Percentiles rank a stretch among this genome's conserved stretches.
phyloP scores from a whole-genome alignment of 1,140 invertebrate genomes.

The Gryllus bimaculatus region DNA sequence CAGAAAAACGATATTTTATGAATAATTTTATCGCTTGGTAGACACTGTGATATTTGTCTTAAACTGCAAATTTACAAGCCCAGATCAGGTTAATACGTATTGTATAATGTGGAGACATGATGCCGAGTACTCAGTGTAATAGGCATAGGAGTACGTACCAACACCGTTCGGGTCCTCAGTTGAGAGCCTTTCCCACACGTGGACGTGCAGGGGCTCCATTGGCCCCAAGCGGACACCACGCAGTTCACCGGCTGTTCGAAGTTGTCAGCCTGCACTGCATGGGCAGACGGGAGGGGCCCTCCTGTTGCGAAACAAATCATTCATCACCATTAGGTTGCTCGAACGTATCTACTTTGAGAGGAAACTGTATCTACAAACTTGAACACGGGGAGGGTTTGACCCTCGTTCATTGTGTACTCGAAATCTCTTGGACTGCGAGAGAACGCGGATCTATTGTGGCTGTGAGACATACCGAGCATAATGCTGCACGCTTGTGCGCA shows the following conservation, averaged over 20 bases:
- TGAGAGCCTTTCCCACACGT: constrained; percentile 56
- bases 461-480: constrained; percentile 34
- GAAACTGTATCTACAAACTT: not conserved
- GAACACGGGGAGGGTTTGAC: no score
- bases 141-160: constrained; percentile 30
- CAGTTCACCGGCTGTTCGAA: constrained; percentile 42
- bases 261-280: not conserved
- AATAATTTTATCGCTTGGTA: not conserved
- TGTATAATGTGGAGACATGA: not conserved
- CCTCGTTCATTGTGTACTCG: not conserved
- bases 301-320: constrained; percentile 24
- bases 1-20: not conserved
- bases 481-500: constrained; percentile 62
- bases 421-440: not conserved
- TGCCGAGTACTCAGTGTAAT: no score
- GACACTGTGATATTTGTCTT: not conserved
- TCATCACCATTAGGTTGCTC: constrained; percentile 16
- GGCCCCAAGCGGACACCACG: constrained; percentile 58
- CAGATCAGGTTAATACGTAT: not conserved
- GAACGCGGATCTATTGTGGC: no score
- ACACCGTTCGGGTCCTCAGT: constrained; percentile 47
- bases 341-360: not conserved
- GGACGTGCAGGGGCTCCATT: constrained; percentile 63
- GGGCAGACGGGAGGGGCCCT: not conserved
- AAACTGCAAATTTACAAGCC: not conserved